phyloP scores from a whole-genome alignment of 2,888 invertebrate genomes.

The Neoaliturus tenellus region DNA sequence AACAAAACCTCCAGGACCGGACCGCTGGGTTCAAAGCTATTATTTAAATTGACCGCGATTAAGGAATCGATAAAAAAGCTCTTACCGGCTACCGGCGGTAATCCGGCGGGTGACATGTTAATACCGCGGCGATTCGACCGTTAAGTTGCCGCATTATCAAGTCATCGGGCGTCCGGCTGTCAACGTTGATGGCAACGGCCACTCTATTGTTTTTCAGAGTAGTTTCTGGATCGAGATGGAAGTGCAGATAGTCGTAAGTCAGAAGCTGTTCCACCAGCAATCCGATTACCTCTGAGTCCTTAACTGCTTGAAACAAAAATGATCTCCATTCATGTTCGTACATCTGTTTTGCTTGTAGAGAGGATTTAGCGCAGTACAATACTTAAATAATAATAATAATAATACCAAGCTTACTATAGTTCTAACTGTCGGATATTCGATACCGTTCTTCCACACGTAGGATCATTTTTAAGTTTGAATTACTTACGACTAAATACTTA shows the following conservation, averaged over 20 bases:
- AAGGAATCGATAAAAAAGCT: conserved; percentile 53
- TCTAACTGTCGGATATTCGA: no score
- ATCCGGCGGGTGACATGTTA: conserved; percentile 51
- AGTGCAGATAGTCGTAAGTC: conserved; percentile 33
- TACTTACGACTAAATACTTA: no score
- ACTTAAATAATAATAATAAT: no score
- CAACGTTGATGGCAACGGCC: conserved; percentile 23
- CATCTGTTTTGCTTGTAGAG: not conserved
- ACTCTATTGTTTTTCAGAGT: conserved; percentile 38
- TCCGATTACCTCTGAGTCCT: conserved; percentile 25
- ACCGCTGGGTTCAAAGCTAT: conserved; percentile 47
- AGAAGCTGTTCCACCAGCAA: conserved; percentile 16
- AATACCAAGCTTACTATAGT: no score
- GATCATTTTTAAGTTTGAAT: no score
- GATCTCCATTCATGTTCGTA: conserved; percentile 6
- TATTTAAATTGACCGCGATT: conserved; percentile 54
- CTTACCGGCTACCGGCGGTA: conserved; percentile 50
- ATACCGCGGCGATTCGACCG: conserved; percentile 32
- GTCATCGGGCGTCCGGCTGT: conserved; percentile 41
- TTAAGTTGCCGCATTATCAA: conserved; percentile 39
- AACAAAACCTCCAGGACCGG: conserved; percentile 22
- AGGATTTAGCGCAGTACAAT: no score
- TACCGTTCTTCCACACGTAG: no score
- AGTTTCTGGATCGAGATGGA: conserved; percentile 5
- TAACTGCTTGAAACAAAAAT: conserved; percentile 11